phyloP scores from a whole-genome alignment of 2,888 invertebrate genomes.

The Synergus umbraculus region DNA sequence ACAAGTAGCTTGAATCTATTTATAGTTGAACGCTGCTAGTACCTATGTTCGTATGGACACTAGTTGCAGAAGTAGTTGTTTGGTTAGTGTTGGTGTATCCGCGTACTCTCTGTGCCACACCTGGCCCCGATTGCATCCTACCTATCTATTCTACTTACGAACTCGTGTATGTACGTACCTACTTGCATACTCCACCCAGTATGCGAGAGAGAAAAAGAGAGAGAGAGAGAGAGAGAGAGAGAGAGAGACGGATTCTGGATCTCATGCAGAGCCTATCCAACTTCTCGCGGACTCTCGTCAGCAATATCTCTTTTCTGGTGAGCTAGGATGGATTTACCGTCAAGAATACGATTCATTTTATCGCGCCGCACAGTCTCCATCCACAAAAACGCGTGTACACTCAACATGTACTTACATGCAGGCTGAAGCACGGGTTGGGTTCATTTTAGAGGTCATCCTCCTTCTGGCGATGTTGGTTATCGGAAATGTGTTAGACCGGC shows the following conservation, averaged over 20 bases:
- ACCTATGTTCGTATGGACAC: conserved; percentile 53
- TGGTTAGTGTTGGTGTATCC: conserved; percentile 51
- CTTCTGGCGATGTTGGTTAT: conserved; percentile 40
- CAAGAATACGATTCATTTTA: conserved; percentile 60
- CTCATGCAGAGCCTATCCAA: conserved; percentile 49
- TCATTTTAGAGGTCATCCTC: conserved; percentile 43
- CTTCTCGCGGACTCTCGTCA: conserved; percentile 45
- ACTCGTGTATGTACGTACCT: conserved; percentile 48
- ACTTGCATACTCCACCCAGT: conserved; percentile 49
- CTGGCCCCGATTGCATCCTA: conserved; percentile 72
- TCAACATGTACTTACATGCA: background rate
- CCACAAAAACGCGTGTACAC: conserved; percentile 44
- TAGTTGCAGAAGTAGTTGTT: conserved; percentile 51
- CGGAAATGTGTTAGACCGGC: conserved; percentile 53
- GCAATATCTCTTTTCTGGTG: conserved; percentile 55
- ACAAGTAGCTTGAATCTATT: conserved; percentile 74
- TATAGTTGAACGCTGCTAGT: conserved; percentile 63
- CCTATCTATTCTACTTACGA: conserved; percentile 65
- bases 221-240: conserved; percentile 30
- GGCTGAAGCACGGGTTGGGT: background rate
- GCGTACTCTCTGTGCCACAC: conserved; percentile 68
- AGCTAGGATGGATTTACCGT: conserved; percentile 57
- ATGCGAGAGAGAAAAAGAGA: background rate
- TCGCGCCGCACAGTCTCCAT: conserved; percentile 51
- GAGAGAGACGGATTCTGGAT: conserved; percentile 42